Evolutionary conservation across 1,140 invertebrate genomes (phyloP).

Genomic region (Episyrphus balteatus): DNA sequence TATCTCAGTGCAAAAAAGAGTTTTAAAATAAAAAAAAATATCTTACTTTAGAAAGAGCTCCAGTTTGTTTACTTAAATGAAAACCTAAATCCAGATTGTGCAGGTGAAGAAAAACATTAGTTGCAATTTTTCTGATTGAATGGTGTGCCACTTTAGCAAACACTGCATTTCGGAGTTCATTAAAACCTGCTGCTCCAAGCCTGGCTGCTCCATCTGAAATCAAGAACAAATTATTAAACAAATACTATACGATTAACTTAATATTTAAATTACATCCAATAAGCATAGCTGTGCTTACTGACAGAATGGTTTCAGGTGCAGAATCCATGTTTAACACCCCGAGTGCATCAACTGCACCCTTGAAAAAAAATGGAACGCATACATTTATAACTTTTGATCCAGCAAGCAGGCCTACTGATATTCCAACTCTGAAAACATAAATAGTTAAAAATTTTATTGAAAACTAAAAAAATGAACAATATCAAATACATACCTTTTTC

Average conservation of each 20-base stretch:
- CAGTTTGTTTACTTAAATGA: slow-evolving; percentile 90
- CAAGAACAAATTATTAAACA: not conserved
- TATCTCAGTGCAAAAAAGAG: too few relatives aligned
- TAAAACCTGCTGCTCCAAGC: slow-evolving; percentile 79
- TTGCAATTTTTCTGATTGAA: slow-evolving; percentile 88
- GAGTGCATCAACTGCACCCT: slow-evolving; percentile 83
- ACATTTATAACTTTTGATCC: slow-evolving; percentile 85
- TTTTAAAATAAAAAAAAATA: not conserved
- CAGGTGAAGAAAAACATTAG: slow-evolving; percentile 94
- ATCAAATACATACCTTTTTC: slow-evolving; percentile 18
- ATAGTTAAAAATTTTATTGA: not conserved
- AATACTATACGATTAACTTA: not conserved
- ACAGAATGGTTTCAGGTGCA: slow-evolving; percentile 58
- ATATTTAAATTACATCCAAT: slow-evolving; percentile 65
- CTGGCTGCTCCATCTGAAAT: slow-evolving; percentile 82
- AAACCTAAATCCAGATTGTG: slow-evolving; percentile 92
- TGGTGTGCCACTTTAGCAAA: slow-evolving; percentile 98
- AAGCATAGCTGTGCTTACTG: slow-evolving; percentile 67
- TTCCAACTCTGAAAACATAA: slow-evolving; percentile 52
- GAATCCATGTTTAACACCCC: slow-evolving; percentile 63
- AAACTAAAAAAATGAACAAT: slow-evolving; percentile 6
- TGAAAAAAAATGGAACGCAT: slow-evolving; percentile 93
- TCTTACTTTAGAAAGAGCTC: slow-evolving; percentile 46
- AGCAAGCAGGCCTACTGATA: slow-evolving; percentile 69
- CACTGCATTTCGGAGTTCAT: slow-evolving; percentile 94